phyloP scores from a whole-genome alignment of 2,888 invertebrate genomes.

The Mythimna ferrago region DNA sequence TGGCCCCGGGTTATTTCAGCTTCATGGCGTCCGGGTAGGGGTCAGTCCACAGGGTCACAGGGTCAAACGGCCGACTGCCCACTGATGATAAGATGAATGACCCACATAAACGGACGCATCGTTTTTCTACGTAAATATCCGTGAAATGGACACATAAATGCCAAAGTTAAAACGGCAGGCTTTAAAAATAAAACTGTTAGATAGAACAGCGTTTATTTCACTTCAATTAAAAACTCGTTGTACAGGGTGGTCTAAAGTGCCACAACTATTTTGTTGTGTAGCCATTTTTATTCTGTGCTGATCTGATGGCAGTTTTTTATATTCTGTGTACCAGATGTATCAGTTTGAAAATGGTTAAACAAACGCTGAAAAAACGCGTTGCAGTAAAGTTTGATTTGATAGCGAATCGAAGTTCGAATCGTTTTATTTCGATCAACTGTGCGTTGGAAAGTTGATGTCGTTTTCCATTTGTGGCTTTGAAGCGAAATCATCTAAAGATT shows the following conservation, averaged over 20 bases:
- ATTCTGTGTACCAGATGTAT: constrained; percentile 25
- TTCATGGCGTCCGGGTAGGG: constrained; percentile 21
- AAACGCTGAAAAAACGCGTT: constrained; percentile 10
- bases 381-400: constrained; percentile 12
- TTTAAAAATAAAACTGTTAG: constrained; percentile 15
- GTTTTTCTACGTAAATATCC: constrained; percentile 17
- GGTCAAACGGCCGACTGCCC: constrained; percentile 40
- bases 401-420: neutral
- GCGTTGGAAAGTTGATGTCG: too few relatives aligned
- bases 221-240: constrained; percentile 24
- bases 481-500: too few relatives aligned
- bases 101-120: constrained; percentile 27
- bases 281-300: constrained; percentile 52
- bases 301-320: constrained; percentile 52
- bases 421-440: neutral
- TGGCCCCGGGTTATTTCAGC: constrained; percentile 12
- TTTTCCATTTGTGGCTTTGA: too few relatives aligned
- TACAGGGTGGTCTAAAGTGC: neutral
- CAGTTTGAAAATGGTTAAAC: constrained; percentile 30
- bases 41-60: constrained; percentile 25
- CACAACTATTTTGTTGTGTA: constrained; percentile 28
- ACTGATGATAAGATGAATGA: constrained; percentile 48
- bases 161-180: neutral
- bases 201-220: constrained; percentile 8
- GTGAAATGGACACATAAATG: constrained; percentile 1